Conservation (phyloP, 2,888 invertebrate genomes). For the Tupiocoris notatus region DNA sequence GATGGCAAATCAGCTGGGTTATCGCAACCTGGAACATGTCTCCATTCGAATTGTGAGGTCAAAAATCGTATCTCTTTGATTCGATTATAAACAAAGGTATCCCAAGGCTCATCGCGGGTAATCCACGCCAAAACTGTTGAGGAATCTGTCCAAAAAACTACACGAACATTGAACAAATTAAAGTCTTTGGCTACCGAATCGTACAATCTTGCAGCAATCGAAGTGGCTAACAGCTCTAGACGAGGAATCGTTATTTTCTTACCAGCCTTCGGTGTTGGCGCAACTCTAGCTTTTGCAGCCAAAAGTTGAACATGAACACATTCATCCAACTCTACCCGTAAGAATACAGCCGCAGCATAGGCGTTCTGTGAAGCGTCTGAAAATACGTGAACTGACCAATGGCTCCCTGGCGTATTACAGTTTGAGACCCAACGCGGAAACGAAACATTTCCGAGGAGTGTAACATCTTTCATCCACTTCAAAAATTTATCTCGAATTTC, state of each 20-base stretch:
- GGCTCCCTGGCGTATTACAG: neutral
- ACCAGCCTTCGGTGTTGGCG: conserved; percentile 48
- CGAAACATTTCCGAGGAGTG: conserved; percentile 44
- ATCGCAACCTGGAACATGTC: conserved; percentile 50
- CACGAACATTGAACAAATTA: conserved; percentile 25
- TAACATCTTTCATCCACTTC: conserved; percentile 47
- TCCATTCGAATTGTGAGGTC: conserved; percentile 48
- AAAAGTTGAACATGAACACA: conserved; percentile 48
- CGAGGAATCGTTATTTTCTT: conserved; percentile 50
- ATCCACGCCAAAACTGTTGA: conserved; percentile 46
- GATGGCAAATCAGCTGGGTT: conserved; percentile 43
- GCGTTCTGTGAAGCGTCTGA: conserved; percentile 50
- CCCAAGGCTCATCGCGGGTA: conserved; percentile 48
- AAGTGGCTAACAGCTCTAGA: conserved; percentile 51
- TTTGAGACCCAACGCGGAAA: conserved; percentile 43
- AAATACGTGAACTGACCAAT: conserved; percentile 50
- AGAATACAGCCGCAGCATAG: conserved; percentile 50
- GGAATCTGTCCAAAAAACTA: conserved; percentile 51
- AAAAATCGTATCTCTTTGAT: conserved; percentile 50
- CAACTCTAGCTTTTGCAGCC: conserved; percentile 50
- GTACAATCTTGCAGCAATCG: conserved; percentile 50
- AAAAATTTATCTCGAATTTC: neutral
- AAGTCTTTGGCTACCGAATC: conserved; percentile 23
- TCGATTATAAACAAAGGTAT: conserved; percentile 50
- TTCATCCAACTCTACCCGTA: conserved; percentile 45